Evolutionary conservation across 1,140 invertebrate species (phyloP).

Genomic region (Tetranychus cinnabarinus): DNA sequence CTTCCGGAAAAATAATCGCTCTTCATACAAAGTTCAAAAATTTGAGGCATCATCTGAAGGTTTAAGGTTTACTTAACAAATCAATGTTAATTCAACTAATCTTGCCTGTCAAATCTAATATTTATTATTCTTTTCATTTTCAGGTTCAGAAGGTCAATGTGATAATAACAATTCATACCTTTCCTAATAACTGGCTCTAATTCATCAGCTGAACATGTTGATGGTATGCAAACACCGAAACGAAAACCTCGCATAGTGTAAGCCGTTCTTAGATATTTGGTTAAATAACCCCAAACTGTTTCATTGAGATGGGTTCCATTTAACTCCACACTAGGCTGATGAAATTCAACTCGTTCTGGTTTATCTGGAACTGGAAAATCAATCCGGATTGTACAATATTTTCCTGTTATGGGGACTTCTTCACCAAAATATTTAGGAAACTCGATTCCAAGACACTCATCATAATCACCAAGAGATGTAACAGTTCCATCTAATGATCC

Average conservation of each 20-base stretch:
- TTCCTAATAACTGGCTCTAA: conserved; percentile 5
- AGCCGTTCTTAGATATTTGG: not conserved
- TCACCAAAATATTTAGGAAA: not conserved
- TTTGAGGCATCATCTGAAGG: no score
- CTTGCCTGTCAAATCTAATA: no score
- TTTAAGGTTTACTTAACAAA: no score
- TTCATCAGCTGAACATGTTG: conserved; percentile 9
- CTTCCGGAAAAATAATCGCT: no score
- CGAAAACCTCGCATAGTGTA: conserved; percentile 6
- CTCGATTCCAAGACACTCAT: conserved; percentile 13
- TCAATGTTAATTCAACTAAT: no score
- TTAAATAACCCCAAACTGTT: not conserved
- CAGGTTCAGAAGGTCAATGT: not conserved
- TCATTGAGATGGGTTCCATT: not conserved
- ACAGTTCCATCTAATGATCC: conserved; percentile 14
- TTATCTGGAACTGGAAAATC: not conserved
- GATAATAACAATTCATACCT: not conserved
- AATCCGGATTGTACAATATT: not conserved
- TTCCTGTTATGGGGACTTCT: not conserved
- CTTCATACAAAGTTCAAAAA: no score
- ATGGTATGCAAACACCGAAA: conserved; percentile 12
- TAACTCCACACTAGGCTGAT: not conserved
- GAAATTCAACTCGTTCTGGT: not conserved
- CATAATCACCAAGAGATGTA: conserved; percentile 14
- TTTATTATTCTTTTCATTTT: no score